Conservation (phyloP, 1,140 invertebrate species). For the Ridgeia piscesae region DNA sequence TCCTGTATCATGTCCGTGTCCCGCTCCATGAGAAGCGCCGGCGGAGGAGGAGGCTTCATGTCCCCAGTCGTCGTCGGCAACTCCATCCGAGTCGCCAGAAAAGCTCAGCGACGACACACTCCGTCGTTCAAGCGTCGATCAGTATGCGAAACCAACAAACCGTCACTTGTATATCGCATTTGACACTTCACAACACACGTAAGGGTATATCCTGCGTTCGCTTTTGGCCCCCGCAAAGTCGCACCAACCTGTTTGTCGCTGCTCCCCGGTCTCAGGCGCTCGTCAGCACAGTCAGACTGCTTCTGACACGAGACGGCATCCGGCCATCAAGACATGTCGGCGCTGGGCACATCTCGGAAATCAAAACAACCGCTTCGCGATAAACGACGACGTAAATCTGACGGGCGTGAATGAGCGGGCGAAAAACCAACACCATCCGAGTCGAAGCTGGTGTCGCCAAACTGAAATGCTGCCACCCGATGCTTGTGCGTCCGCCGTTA, state of each 20-base stretch:
- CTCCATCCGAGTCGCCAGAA: neutral
- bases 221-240: neutral
- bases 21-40: neutral
- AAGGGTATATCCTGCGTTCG: neutral
- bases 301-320: neutral
- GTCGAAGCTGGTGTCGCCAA: neutral
- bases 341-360: conserved; percentile 3
- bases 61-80: neutral
- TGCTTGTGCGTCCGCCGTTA: neutral
- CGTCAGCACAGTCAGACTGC: neutral
- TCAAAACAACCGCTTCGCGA: conserved; percentile 3
- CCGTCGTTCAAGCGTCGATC: neutral
- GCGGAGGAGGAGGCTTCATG: neutral
- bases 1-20: neutral
- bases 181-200: neutral
- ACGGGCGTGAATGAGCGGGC: neutral
- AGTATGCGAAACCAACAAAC: neutral
- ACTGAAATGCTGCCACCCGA: neutral
- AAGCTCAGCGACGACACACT: neutral
- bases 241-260: neutral
- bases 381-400: neutral
- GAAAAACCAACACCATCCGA: neutral
- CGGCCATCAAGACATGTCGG: neutral
- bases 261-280: neutral
- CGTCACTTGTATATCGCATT: neutral